Percentiles rank a stretch among this genome's conserved stretches.
Evolutionary conservation across 2,113 vertebrate genomes (phyloP).

Genomic region (Elachura formosa): DNA sequence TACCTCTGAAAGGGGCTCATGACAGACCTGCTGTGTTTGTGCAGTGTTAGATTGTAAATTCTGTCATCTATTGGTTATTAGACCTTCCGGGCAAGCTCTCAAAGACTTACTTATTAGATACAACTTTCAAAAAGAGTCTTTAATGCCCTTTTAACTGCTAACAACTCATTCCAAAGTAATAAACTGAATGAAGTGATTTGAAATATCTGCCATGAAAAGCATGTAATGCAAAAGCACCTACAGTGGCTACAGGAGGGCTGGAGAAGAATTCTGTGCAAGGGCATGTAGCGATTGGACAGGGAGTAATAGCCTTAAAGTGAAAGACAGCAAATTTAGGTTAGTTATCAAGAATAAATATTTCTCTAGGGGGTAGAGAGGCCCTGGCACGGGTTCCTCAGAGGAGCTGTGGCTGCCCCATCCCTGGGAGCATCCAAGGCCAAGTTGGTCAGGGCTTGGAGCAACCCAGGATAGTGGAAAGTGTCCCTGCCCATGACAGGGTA

Average conservation of each 20-base stretch:
- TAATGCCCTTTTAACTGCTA: neutral
- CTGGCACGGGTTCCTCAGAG: neutral
- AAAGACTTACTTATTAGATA: neutral
- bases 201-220: neutral
- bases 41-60: neutral
- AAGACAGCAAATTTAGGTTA: neutral
- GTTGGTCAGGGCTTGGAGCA: fast-evolving
- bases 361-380: neutral
- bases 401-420: neutral
- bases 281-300: neutral
- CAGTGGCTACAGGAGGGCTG: neutral
- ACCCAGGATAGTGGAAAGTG: neutral
- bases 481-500: neutral
- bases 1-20: neutral
- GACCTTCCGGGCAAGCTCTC: neutral
- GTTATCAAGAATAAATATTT: neutral
- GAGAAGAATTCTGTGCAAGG: neutral
- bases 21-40: neutral
- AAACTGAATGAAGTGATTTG: neutral
- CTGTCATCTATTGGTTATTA: neutral
- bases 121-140: neutral
- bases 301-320: neutral
- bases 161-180: neutral
- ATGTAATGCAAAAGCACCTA: neutral
- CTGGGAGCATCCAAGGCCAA: neutral